Evolutionary conservation across 2,797 vertebrate genomes (phyloP).

Genomic region (Glossophaga mutica): DNA sequence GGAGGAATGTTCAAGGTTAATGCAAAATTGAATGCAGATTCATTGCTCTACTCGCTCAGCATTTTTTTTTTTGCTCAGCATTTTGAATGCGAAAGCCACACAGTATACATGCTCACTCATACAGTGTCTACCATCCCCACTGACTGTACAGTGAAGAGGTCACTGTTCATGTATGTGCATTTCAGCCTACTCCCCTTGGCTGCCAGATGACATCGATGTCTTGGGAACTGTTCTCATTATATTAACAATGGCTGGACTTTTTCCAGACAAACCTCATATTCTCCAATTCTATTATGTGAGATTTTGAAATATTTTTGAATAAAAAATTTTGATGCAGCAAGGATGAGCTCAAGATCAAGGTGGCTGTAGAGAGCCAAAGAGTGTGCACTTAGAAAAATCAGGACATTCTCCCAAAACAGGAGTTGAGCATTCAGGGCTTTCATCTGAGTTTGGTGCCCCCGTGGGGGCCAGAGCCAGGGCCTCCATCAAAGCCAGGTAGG

Average conservation of each 20-base stretch:
- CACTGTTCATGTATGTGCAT: too few species aligned
- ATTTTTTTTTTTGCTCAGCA: neutral
- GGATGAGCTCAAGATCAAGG: slow-evolving; percentile 23
- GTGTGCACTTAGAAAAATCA: neutral
- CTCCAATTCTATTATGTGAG: neutral
- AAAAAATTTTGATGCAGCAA: neutral
- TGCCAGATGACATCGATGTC: too few species aligned
- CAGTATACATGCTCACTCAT: neutral
- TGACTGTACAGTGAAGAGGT: too few species aligned
- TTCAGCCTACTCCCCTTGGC: too few species aligned
- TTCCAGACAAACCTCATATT: neutral
- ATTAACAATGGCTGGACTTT: too few species aligned
- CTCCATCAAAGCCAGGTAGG: neutral
- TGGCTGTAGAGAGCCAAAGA: neutral
- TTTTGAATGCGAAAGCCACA: neutral
- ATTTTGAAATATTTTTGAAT: neutral
- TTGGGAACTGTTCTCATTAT: too few species aligned
- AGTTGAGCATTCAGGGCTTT: neutral
- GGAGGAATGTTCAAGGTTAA: neutral
- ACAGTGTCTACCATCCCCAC: neutral
- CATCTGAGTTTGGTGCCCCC: neutral
- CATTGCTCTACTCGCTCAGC: too few species aligned
- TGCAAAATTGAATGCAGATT: neutral
- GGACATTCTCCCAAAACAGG: too few species aligned
- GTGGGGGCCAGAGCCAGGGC: neutral